Conservation (phyloP, 2,888 invertebrate species). For the Trisateles emortualis region DNA sequence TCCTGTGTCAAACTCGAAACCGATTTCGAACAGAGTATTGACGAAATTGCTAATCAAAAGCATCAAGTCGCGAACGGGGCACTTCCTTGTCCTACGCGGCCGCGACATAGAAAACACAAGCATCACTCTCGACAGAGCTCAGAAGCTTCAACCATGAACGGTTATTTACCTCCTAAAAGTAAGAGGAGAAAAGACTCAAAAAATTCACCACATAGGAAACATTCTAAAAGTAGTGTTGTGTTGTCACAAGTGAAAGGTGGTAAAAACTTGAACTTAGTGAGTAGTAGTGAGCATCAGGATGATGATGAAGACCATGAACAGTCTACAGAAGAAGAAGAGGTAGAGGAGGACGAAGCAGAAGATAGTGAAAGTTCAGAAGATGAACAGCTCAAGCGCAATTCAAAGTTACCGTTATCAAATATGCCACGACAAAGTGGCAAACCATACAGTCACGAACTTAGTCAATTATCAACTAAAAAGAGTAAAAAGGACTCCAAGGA, state of each 20-base stretch:
- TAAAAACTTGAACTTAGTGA: conserved; percentile 84
- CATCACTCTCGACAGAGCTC: conserved; percentile 74
- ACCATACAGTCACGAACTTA: conserved; percentile 86
- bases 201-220: conserved; percentile 72
- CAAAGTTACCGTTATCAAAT: conserved; percentile 80
- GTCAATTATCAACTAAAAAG: conserved; percentile 85
- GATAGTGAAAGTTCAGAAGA: conserved; percentile 78
- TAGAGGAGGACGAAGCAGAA: conserved; percentile 53
- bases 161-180: conserved; percentile 71
- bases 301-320: conserved; percentile 65
- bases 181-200: conserved; percentile 80
- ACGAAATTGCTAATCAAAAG: conserved; percentile 78
- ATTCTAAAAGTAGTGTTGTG: conserved; percentile 68
- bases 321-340: conserved; percentile 50
- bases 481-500: conserved; percentile 77
- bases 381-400: conserved; percentile 80
- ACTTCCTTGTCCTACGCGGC: conserved; percentile 65
- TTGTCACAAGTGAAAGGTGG: conserved; percentile 81
- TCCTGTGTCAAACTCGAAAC: conserved; percentile 82
- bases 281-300: conserved; percentile 81
- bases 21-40: conserved; percentile 84
- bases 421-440: conserved; percentile 80
- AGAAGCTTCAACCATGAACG: conserved; percentile 68
- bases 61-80: conserved; percentile 72
- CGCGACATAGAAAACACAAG: conserved; percentile 79